Conservation (phyloP, 2,888 invertebrate species). For the Elegia similella region DNA sequence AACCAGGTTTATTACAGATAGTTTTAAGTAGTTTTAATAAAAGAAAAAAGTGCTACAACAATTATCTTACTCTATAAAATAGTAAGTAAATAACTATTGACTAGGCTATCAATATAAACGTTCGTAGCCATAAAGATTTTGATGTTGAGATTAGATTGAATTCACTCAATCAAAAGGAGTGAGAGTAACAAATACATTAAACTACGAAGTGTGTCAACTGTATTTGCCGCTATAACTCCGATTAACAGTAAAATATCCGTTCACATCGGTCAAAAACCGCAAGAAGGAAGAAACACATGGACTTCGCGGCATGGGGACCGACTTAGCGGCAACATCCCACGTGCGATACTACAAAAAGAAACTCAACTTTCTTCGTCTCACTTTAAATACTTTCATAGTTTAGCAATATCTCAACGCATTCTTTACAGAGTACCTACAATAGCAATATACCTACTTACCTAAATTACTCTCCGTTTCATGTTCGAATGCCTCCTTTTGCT, state of each 20-base stretch:
- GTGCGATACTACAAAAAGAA: conserved; percentile 14
- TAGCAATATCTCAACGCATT: not conserved
- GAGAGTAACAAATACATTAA: conserved; percentile 18
- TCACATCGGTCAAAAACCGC: conserved; percentile 37
- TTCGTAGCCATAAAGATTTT: not conserved
- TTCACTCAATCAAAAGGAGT: conserved; percentile 10
- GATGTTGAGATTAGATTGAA: not conserved
- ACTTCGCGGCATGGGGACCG: conserved; percentile 15
- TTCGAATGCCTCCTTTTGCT: conserved; percentile 59
- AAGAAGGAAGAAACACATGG: conserved; percentile 32
- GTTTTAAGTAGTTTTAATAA: no score
- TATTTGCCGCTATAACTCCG: conserved; percentile 37
- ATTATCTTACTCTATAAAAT: no score
- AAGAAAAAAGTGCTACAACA: no score
- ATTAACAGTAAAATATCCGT: conserved; percentile 45
- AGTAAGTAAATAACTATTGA: no score
- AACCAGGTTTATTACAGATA: no score
- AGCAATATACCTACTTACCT: conserved; percentile 53
- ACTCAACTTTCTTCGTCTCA: not conserved
- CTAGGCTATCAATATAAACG: no score
- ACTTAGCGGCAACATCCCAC: conserved; percentile 28
- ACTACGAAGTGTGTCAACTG: conserved; percentile 45
- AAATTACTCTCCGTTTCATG: conserved; percentile 61
- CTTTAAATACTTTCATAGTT: not conserved
- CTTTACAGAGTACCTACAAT: not conserved